A percentile compares a stretch with the other conserved stretches of the same genome.
These are phyloP conservation scores for Dusona sp. DNA, from an alignment of 2,888 invertebrate genomes.

Conservation along the genomic window DNA sequence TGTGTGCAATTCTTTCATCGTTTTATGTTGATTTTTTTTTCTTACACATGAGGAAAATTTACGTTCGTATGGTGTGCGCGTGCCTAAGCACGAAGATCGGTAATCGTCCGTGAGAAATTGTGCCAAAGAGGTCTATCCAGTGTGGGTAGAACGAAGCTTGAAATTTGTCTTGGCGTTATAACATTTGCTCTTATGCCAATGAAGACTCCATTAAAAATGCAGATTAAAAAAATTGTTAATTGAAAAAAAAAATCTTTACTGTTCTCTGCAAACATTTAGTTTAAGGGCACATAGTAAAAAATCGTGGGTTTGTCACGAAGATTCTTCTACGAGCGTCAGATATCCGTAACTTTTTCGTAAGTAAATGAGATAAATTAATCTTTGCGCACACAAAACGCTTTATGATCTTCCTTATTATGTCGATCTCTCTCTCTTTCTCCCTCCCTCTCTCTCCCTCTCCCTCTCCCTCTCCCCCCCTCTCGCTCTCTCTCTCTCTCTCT, in stretches of 20 bases:
- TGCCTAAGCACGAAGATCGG: constrained; percentile 71
- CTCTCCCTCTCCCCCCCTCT: not conserved
- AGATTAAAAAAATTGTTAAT: not conserved
- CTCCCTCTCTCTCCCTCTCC: constrained; percentile 8
- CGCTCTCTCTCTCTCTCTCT: not conserved
- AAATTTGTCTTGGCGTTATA: constrained; percentile 39
- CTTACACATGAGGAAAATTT: constrained; percentile 25
- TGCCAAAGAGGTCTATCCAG: constrained; percentile 65
- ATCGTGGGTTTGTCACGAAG: not conserved
- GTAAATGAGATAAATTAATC: constrained; percentile 60
- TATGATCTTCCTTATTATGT: not conserved
- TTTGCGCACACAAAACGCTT: constrained; percentile 50
- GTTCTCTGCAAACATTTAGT: not conserved
- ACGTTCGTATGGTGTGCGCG: constrained; percentile 51
- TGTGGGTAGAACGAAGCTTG: constrained; percentile 54
- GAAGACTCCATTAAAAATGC: constrained; percentile 29
- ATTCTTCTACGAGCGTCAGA: constrained; percentile 61
- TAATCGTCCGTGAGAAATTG: constrained; percentile 70
- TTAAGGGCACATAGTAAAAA: not conserved
- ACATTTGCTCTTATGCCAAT: constrained; percentile 16
- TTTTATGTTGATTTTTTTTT: constrained; percentile 3
- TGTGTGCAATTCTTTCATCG: constrained; percentile 42
- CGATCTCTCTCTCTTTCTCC: too few relatives aligned
- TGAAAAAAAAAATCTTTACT: not conserved
- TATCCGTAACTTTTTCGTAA: constrained; percentile 50